These are phyloP conservation scores for Phalacrocorax aristotelis DNA, from an alignment of 2,113 vertebrate species.

Conservation along the genomic window DNA sequence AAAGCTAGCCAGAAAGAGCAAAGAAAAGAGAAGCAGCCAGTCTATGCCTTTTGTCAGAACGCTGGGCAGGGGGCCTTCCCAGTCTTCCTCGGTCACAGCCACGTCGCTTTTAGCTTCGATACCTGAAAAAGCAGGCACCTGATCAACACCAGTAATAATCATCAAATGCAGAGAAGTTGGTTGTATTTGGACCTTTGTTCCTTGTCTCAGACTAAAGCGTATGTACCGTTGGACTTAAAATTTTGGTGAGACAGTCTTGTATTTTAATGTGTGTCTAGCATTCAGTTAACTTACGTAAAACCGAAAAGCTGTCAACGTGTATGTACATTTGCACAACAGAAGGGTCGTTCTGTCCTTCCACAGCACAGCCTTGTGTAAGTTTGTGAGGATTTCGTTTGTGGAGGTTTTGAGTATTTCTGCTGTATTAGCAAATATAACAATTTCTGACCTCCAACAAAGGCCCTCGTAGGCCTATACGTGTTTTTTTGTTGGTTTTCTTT, in stretches of 20 bases:
- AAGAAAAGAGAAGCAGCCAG: constrained; percentile 94
- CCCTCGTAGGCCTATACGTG: fast-evolving
- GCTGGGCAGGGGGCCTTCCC: constrained; percentile 84
- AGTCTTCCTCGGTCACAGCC: constrained; percentile 81
- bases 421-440: not conserved
- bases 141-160: not conserved
- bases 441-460: not conserved
- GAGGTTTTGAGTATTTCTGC: not conserved
- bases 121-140: constrained; percentile 72
- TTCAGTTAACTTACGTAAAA: not conserved
- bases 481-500: not conserved
- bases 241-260: not conserved
- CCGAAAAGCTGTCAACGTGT: not conserved
- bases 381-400: too few relatives aligned
- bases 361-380: not conserved
- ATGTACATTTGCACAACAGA: not conserved
- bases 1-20: constrained; percentile 89
- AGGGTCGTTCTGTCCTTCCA: not conserved
- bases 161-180: not conserved
- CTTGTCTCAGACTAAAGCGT: not conserved
- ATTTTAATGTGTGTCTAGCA: fast-evolving
- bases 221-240: fast-evolving
- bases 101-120: constrained; percentile 83
- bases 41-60: constrained; percentile 86
- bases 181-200: not conserved